Base-by-base conservation (phyloP, 2,888 invertebrate genomes). In the Dinocampus coccinellae region DNA sequence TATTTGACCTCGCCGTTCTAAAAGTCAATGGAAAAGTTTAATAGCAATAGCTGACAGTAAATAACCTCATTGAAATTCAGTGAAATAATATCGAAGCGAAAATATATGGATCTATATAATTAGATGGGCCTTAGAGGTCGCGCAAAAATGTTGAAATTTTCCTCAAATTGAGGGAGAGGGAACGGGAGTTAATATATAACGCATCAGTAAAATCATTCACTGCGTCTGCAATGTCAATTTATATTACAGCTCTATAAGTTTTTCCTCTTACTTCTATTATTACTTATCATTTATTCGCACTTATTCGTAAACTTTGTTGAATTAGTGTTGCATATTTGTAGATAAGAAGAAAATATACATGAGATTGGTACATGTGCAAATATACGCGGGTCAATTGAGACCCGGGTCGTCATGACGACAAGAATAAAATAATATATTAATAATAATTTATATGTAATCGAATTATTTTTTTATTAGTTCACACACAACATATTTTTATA, bases 1-100 rank as follows among this genome's bases (percentile, higher is more conserved):
- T 75, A 69, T 73, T 73, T 76, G 73, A 73, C 75, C 73, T 57
- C 39, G 39, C 39, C 39, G 57, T 11, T 24, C n/a, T n/a, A 57
- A 26, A 57, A 57, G 71, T 73, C 73, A 72, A 73, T 58, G 75
- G 73, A 74, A 77, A 77, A 77, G 68, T 74, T 74, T 74, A 72
- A 65, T 42, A 69, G 68, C 57, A 69, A 72, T 65, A 34, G 60
- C 57, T 64, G 65, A 66, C 66, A 53, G 67, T 67, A 70, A 72
- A 74, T 70, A 70, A 70, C 58, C 69, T 66, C 74, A 72, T 72
- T 70, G 70, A 72, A 74, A 74, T 70, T 72, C 72, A 66, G 63
- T 66, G 39, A 63, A 74, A 72, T 72, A 74, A 72, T 72, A 63
- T 55, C 26, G 26, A n/a, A n/a, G n/a, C n/a, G n/a, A n/a, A n/a